Conservation (phyloP, 2,113 vertebrate species). For the Cololabis saira region DNA sequence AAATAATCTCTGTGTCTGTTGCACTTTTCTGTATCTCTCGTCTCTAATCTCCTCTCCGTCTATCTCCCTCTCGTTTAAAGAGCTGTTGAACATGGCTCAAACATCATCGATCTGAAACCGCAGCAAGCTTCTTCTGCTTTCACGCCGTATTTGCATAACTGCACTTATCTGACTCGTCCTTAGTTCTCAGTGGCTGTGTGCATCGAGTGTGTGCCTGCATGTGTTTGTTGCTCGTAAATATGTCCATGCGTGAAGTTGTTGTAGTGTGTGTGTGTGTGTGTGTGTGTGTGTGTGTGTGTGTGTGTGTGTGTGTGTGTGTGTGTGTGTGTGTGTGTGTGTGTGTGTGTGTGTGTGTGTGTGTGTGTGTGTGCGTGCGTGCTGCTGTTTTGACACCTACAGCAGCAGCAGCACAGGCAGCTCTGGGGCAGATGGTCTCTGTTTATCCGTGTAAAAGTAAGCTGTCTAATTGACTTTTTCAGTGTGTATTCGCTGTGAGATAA, state of each 20-base stretch:
- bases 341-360: conserved; percentile 2
- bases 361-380: background rate
- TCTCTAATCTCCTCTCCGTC: background rate
- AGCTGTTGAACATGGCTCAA: conserved; percentile 28
- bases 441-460: conserved; percentile 12
- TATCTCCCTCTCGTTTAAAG: conserved; percentile 10
- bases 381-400: conserved; percentile 26
- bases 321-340: background rate
- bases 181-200: conserved; percentile 4
- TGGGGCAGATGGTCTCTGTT: background rate
- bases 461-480: conserved; percentile 8
- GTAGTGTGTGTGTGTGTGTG: conserved; percentile 8
- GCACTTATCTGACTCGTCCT: conserved; percentile 19
- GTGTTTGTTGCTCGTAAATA: background rate
- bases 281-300: background rate
- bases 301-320: conserved; percentile 1
- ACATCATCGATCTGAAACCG: conserved; percentile 51
- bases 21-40: background rate
- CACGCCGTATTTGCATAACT: conserved; percentile 46
- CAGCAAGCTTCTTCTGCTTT: conserved; percentile 55
- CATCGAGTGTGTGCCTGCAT: background rate
- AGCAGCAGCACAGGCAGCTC: conserved; percentile 6
- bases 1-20: conserved; percentile 21
- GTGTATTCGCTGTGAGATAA: background rate
- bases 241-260: background rate